Evolutionary conservation across 2,113 vertebrate species (phyloP), one percentile per base, ranked within the genome.

Genomic region (Otus sunia): DNA sequence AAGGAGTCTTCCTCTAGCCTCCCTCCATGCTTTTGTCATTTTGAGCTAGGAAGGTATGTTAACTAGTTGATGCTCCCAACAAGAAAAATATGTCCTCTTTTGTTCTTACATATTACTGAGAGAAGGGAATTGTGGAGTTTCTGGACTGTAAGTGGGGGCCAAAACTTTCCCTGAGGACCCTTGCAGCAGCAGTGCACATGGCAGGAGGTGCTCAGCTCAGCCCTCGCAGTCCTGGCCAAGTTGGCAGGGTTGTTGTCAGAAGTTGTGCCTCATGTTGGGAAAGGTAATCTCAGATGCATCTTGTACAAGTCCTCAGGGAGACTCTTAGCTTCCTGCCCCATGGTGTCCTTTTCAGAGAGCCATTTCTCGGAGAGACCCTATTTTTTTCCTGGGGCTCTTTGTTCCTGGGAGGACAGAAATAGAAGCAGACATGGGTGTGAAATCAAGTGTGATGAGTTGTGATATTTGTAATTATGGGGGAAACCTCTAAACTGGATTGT

Each of bases 161-260:
- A 75, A 22, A 37, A 11, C 16, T 69, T 90, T 43, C 43, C 41
- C 16, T 66, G 32, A 41, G n/a, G 37, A 73, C 10, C 16, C 3
- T 4, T 52, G 39, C 22, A 78, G 30, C 37, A 78, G 53, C 1
- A 2, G 12, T 89, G 47, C 23, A 52, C 0, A 0, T 56, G 34
- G 75, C 22, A 73, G 43, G 73, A 64, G 21, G 9, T 39, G 29
- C 25, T 79, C 1, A 5, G 25, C 49, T 88, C 0, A 0, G 45
- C 26, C 11, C 5, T 74, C 7, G 1, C 0, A 0, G 23, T n/a
- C 64, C 25, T 59, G 36, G 43, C 49, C 10, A 5, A 41, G 32
- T 77, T 60, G 69, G 27, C 6, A 58, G 13, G 37, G 30, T 21
- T 55, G 37, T 50, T 0, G 0, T 87, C 59, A 53, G 41, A 83